Percentiles rank a stretch among this genome's conserved stretches.
Conservation (phyloP, 2,888 invertebrate genomes). For the Dasypogon diadema region DNA sequence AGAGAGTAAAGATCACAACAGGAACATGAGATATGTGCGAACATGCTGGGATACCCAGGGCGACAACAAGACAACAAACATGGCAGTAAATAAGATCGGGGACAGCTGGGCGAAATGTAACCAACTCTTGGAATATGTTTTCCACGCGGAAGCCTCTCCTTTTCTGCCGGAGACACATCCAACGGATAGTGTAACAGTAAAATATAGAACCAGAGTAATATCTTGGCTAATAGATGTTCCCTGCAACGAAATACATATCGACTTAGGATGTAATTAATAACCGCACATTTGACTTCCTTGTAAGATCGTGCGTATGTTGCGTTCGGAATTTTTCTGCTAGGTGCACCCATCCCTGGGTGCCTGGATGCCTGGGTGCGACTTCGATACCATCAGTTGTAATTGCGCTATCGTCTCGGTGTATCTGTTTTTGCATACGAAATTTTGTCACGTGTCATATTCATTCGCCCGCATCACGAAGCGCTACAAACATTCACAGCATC, state of each 20-base stretch:
- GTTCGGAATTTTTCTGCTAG: neutral
- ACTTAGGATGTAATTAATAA: neutral
- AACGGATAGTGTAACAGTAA: neutral
- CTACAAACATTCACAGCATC: neutral
- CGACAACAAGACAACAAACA: neutral
- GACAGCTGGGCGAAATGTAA: neutral
- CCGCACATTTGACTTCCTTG: neutral
- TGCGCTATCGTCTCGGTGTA: neutral
- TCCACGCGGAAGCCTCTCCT: conserved; percentile 1
- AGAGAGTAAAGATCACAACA: neutral
- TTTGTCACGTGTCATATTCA: neutral
- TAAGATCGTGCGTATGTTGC: neutral
- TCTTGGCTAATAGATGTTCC: neutral
- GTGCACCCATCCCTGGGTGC: neutral
- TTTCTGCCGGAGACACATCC: neutral
- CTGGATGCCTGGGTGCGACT: neutral
- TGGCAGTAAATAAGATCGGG: neutral
- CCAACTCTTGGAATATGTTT: neutral
- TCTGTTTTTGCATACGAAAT: neutral
- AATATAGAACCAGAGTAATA: neutral
- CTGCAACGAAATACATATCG: neutral
- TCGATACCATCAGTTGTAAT: neutral
- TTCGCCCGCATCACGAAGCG: neutral
- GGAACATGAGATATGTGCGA: conserved; percentile 11
- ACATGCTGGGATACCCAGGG: neutral